Evolutionary conservation across 2,797 vertebrate genomes (phyloP).

Genomic region (Pipistrellus nathusii): DNA sequence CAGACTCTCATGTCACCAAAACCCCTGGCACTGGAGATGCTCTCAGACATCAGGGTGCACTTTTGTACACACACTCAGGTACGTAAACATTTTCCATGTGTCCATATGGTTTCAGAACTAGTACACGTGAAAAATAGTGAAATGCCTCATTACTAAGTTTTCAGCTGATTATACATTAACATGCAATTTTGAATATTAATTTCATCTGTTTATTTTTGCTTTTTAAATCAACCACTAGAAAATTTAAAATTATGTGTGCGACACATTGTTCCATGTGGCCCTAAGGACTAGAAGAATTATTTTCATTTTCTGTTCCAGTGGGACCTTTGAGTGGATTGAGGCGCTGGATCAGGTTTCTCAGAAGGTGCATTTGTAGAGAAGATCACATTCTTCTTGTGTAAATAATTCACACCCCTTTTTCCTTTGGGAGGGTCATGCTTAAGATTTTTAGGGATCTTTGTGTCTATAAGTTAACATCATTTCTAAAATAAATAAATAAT

Average conservation of each 20-base stretch:
- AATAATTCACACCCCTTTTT: not conserved
- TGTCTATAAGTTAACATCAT: not conserved
- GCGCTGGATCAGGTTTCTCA: not conserved
- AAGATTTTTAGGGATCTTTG: not conserved
- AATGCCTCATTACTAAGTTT: not conserved
- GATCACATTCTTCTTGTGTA: not conserved
- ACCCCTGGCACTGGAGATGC: not conserved
- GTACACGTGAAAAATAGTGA: not conserved
- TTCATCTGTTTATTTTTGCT: not conserved
- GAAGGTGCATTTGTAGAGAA: not conserved
- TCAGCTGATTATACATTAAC: not conserved
- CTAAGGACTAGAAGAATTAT: not conserved
- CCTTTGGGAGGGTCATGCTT: not conserved
- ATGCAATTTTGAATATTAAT: not conserved
- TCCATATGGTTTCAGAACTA: not conserved
- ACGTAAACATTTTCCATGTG: not conserved
- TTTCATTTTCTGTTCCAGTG: not conserved
- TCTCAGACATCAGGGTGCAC: not conserved
- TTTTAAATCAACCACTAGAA: conserved; percentile 3
- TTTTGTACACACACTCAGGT: not conserved
- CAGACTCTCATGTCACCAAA: not conserved
- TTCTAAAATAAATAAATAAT: not conserved
- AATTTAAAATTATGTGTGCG: not conserved
- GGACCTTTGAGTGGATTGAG: not conserved
- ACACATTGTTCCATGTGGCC: not conserved